phyloP scores from a whole-genome alignment of 2,797 vertebrate genomes.

The Chloroceryle amazona region DNA sequence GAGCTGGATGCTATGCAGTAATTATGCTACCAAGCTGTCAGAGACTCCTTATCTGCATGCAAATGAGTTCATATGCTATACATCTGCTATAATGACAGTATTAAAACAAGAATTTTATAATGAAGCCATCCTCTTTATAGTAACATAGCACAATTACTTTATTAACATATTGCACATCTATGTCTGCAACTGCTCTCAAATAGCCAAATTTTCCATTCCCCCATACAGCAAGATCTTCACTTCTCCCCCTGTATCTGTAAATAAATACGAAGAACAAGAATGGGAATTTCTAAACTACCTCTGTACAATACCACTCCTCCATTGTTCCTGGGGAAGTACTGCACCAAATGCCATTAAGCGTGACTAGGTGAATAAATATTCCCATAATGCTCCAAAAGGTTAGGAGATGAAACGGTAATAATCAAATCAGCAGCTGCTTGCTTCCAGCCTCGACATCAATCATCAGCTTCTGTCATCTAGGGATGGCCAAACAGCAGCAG shows the following conservation, averaged over 20 bases:
- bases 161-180: conserved; percentile 56
- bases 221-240: not conserved
- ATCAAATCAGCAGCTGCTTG: conserved; percentile 80
- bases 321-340: conserved; percentile 3
- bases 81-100: conserved; percentile 73
- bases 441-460: conserved; percentile 72
- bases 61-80: conserved; percentile 77
- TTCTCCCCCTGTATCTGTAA: not conserved
- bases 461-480: conserved; percentile 42
- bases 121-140: conserved; percentile 69
- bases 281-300: not conserved
- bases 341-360: conserved; percentile 62
- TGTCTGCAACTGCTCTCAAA: conserved; percentile 30
- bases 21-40: conserved; percentile 80
- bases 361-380: conserved; percentile 65
- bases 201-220: not conserved
- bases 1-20: conserved; percentile 59
- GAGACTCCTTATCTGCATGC: conserved; percentile 77
- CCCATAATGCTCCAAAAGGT: conserved; percentile 72
- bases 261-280: conserved; percentile 6
- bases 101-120: conserved; percentile 74
- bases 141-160: conserved; percentile 74
- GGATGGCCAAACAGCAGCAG: conserved; percentile 45
- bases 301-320: not conserved
- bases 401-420: conserved; percentile 76